Evolutionary conservation across 2,888 invertebrate species (phyloP), one percentile per base, ranked within the genome.

Genomic region (Nomada fabriciana): DNA sequence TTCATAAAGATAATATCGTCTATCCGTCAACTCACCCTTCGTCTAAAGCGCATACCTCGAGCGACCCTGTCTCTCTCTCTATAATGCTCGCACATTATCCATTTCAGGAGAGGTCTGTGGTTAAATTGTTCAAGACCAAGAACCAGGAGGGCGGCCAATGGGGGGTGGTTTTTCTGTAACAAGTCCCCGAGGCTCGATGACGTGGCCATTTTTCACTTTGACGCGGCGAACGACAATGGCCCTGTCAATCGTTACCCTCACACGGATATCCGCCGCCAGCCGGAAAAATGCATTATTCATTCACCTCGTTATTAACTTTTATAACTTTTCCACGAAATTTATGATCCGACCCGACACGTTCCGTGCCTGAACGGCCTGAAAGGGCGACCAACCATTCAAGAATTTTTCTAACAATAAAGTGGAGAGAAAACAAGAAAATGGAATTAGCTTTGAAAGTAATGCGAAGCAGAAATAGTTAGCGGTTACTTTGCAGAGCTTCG

Each of bases 281-380:
- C 60, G 52, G 23, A 50, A 61, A 76, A 73, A 82, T 76, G 64
- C 80, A 76, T 82, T 80, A 73, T 80, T 82, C 82, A 80, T 82
- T 64, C 68, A 55, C 10, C 57, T 52, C 47, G 60, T 80, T 75
- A 80, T 82, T 80, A 82, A 82, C 80, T 82, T 80, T 72, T 64
- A 76, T 55, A 80, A 82, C 68, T 72, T 80, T 61, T 36, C 29
- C 53, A n/a, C 20, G 50, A 42, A 76, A 76, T 82, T 76, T 80
- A 80, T 71, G 80, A 75, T 20, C 29, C 42, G n/a, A 10, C 18
- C 42, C 25, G 15, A 15, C 18, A 13, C 47, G 47, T n/a, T n/a
- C 36, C 20, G 1, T 13, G 25, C 25, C 20, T 42, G 67, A 18
- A 15, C 20, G 15, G 60, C 15, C 4, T 13, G 50, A 29, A 67